Base-by-base conservation (phyloP, 2,888 invertebrate species). In the Cremastinae sp. region DNA sequence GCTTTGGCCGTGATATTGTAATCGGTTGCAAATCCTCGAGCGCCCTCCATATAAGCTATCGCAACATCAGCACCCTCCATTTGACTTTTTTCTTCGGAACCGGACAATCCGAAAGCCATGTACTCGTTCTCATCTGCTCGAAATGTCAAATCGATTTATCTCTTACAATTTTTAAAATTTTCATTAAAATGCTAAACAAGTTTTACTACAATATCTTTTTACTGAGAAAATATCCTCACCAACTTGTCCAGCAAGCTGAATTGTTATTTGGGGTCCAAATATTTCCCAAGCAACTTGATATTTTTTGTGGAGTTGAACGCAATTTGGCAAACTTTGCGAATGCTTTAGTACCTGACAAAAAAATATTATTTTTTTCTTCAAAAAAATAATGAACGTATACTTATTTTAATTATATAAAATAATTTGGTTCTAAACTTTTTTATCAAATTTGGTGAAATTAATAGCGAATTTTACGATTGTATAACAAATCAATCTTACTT, bases 51-150 rank as follows among this genome's bases (percentile, higher is more conserved):
- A 81, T 93, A 94, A 3, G 94, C 94, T 36, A 97, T 92, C 0
- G 95, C 94, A 38, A 95, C 94, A 91, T 97, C 97, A 0, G 96
- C 93, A 56, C 96, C 96, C 83, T 95, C 90, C 97, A 97, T 97
- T 90, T 93, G 93, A 81, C 96, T 94, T 45, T 91, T 91, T 16
- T 91, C 91, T 7, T 90, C 90, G 0, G 94, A 93, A 58, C 97
- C 97, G 20, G 97, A 97, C 64, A 97, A 90, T 36, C 97, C 97
- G 90, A 97, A 97, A 10, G 96, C 94, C 93, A 97, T 94, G 90
- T 97, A 97, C 82, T 96, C 96, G 83, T 94, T 91, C 80, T 93
- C 93, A 90, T 90, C 93, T 92, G 85, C 0, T 38, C 61, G 10
- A 64, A 22, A 14, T 7, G 36, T 36, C 10, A 1, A 47, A 18